phyloP scores from a whole-genome alignment of 1,140 invertebrate species.

The Harlomillsia oculata region DNA sequence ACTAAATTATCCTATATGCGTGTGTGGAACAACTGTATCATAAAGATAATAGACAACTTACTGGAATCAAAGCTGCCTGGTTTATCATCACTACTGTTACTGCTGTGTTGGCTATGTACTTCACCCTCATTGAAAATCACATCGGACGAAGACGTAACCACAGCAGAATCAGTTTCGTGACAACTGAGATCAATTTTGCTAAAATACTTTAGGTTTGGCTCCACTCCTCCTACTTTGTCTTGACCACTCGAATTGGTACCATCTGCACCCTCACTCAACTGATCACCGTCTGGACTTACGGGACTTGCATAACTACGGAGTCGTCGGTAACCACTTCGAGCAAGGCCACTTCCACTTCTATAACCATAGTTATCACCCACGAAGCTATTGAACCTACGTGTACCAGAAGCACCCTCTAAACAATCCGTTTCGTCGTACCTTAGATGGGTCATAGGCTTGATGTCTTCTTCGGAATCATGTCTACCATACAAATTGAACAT shows the following conservation, averaged over 20 bases:
- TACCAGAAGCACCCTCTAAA: slow-evolving; percentile 5
- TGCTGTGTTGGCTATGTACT: slow-evolving; percentile 15
- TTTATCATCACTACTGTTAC: slow-evolving; percentile 23
- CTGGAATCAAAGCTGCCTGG: slow-evolving; percentile 23
- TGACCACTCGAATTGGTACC: slow-evolving; percentile 48
- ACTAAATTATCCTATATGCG: background rate
- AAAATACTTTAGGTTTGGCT: slow-evolving; percentile 20
- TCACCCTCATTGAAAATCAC: slow-evolving; percentile 28
- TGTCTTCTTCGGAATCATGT: slow-evolving; percentile 10
- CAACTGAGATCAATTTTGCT: slow-evolving; percentile 38
- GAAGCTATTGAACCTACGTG: slow-evolving; percentile 5
- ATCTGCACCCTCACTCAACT: slow-evolving; percentile 51
- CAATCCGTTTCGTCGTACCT: slow-evolving; percentile 15
- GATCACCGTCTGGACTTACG: slow-evolving; percentile 56
- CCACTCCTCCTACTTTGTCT: slow-evolving; percentile 38
- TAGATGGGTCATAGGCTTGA: slow-evolving; percentile 29
- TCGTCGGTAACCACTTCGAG: slow-evolving; percentile 8
- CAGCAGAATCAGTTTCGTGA: slow-evolving; percentile 34
- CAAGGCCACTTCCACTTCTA: slow-evolving; percentile 9
- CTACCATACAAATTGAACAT: background rate
- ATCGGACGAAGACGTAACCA: slow-evolving; percentile 35
- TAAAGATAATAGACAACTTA: slow-evolving; percentile 1
- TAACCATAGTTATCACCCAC: slow-evolving; percentile 7
- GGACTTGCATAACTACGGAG: slow-evolving; percentile 12
- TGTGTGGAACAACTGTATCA: background rate